Conservation (phyloP, 2,888 invertebrate species). For the Xanthorhoe spadicearia region DNA sequence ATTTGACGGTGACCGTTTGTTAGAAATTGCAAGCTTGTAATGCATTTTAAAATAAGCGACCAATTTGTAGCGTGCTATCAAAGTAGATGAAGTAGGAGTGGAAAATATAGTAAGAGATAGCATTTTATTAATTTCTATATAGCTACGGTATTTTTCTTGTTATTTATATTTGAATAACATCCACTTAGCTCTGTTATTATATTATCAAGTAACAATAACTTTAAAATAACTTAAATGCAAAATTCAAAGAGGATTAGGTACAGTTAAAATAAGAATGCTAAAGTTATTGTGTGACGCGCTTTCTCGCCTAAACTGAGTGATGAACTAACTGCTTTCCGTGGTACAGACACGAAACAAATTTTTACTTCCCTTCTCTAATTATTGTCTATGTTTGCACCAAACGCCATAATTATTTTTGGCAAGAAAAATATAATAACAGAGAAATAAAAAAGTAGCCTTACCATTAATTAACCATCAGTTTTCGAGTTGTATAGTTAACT, state of each 20-base stretch:
- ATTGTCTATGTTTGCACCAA: too few species aligned
- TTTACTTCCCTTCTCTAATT: too few species aligned
- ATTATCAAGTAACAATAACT: not conserved
- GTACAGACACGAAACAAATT: too few species aligned
- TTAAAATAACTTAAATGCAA: not conserved
- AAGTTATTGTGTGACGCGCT: too few species aligned
- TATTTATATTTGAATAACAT: not conserved
- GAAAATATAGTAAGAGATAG: not conserved
- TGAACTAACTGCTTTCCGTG: too few species aligned
- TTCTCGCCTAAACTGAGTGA: too few species aligned
- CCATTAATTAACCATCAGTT: too few species aligned
- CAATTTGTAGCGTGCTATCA: constrained; percentile 1
- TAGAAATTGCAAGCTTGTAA: not conserved
- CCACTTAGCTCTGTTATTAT: not conserved
- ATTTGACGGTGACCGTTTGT: not conserved
- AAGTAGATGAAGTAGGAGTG: constrained; percentile 1
- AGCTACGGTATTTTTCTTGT: not conserved
- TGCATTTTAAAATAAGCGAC: constrained; percentile 1
- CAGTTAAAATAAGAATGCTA: not conserved
- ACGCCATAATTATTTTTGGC: too few species aligned
- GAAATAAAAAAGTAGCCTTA: too few species aligned
- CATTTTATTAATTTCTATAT: not conserved
- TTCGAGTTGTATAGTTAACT: too few species aligned
- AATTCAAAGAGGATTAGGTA: not conserved
- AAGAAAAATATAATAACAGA: too few species aligned